Base-by-base conservation (phyloP, 2,113 vertebrate genomes). In the Emberiza fucata region DNA sequence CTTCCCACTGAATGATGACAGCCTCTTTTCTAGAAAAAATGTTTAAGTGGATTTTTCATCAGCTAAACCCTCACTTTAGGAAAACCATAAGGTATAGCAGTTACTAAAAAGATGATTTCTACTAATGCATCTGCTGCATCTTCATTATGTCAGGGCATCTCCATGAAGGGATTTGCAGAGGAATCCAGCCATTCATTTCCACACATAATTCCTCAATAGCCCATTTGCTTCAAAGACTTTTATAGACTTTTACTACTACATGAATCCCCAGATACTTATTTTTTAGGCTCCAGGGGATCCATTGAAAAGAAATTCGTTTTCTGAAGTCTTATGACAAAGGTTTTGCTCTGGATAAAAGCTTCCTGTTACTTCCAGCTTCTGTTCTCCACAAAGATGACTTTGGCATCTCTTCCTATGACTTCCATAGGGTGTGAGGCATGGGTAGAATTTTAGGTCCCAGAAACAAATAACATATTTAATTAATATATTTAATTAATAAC, bases 141-240 rank as follows among this genome's bases (percentile, higher is more conserved):
- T 97, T 96, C 94, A 90, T 96, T 94, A 92, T 79, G 73, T 90
- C 90, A 54, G 27, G 53, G 76, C 60, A 94, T 45, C 82, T 94
- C 93, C 72, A 45, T 65, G 92, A 95, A 90, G 86, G 94, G 92
- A 92, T 90, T 95, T 97, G 71, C 86, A 75, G 92, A 83, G 88
- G 80, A 93, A 92, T 60, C 92, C 88, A 90, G 89, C 80, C 88
- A 86, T 95, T 94, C 80, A 81, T 93, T 96, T 94, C 79, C 60
- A 94, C 8, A 19, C 45, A 40, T 96, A 90, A 93, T 96, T 96
- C 88, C 86, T 96, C 96, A 94, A 92, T 79, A 97, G 88, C 80
- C 82, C 92, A 93, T 96, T 96, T 95, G 93, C 95, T 95, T 96
- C 93, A 94, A 93, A 96, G 88, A 94, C 81, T 92, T 96, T 96